A percentile compares a stretch with the other conserved stretches of the same genome.
Conservation (phyloP, 1,140 invertebrate species). For the Euglossa dilemma region DNA sequence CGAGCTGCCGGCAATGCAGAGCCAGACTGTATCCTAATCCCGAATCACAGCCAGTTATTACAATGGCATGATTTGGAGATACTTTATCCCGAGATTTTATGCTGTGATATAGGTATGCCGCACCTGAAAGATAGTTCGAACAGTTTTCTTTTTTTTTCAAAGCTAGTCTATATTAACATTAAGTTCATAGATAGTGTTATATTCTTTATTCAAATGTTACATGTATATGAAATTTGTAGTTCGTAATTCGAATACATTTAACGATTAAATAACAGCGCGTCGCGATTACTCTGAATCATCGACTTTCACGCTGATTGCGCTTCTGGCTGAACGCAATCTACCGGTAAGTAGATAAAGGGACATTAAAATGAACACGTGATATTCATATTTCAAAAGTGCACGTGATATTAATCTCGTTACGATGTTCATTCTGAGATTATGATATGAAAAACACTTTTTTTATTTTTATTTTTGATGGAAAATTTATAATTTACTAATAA, state of each 20-base stretch:
- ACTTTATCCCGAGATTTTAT: conserved; percentile 25
- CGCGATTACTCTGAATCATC: neutral
- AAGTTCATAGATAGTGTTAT: neutral
- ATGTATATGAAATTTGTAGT: neutral
- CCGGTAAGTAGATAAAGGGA: conserved; percentile 1
- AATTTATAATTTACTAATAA: neutral
- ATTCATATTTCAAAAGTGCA: neutral
- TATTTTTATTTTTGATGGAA: neutral
- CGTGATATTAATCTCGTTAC: neutral
- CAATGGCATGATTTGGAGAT: conserved; percentile 81
- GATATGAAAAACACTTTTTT: neutral
- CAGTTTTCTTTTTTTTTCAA: neutral
- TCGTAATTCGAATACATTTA: neutral
- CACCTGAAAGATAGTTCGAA: conserved; percentile 39
- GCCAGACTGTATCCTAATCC: conserved; percentile 91
- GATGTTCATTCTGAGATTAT: neutral
- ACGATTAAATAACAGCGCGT: neutral
- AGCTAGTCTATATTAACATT: neutral
- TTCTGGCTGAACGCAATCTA: neutral
- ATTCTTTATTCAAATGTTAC: neutral
- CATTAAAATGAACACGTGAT: neutral
- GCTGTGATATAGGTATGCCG: conserved; percentile 18
- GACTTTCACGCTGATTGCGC: neutral
- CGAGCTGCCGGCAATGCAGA: conserved; percentile 83
- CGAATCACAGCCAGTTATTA: conserved; percentile 92